Base-by-base conservation (phyloP, 1,140 invertebrate genomes). In the Hylaeus anthracinus region DNA sequence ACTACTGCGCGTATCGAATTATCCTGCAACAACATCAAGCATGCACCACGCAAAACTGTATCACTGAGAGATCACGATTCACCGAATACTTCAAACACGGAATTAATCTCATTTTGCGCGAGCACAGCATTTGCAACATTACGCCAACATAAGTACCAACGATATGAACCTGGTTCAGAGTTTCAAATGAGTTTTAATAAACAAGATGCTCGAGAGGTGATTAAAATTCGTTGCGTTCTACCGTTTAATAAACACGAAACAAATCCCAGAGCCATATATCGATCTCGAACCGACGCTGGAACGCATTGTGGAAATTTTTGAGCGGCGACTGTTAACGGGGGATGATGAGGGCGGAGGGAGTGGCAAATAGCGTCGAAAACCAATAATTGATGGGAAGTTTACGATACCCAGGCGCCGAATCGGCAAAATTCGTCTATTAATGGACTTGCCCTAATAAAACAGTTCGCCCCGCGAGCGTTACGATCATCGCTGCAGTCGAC, bases 331-430 rank as follows among this genome's bases (percentile, higher is more conserved):
- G 67, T 69, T 76, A 76, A 75, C 73, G 58, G 39, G 39, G 61
- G n/a, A 41, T 39, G 66, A 51, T 26, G 26, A 26, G 26, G 26
- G 26, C 26, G 26, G 26, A 26, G 26, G 26, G 26, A 26, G 26
- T 26, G 26, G 26, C 26, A 67, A 67, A 76, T 76, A 58, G 51
- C 41, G 26, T 12, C 73, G 73, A 53, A 55, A 67, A 76, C 41
- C 73, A 67, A 67, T 76, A 76, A 58, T 67, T 55, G 51, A 55
- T 48, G 73, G 51, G 53, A 76, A 76, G 73, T 76, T 76, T 76
- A 67, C 64, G 73, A 67, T 56, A 56, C 37, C 39, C 39, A 5
- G 63, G 63, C 51, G 55, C 48, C 39, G 48, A 75, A 45, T 51
- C 51, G 63, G 51, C 51, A 26, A 39, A 67, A 76, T 76, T 76